Percentiles rank a stretch among this genome's conserved stretches.
Evolutionary conservation across 2,888 invertebrate species (phyloP).

Genomic region (Xanthorhoe designata): DNA sequence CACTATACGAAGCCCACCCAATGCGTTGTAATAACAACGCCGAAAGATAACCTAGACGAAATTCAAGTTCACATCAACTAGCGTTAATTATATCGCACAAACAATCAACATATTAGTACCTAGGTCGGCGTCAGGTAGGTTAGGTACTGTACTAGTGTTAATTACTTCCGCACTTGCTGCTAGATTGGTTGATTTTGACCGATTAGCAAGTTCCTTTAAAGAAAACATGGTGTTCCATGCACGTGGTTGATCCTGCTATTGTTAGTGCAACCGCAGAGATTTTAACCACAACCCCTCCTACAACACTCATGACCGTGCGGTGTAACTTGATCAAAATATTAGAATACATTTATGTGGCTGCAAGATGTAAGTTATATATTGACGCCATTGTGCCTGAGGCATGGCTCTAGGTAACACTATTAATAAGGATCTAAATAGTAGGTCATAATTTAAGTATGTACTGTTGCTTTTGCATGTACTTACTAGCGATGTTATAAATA

Average conservation of each 20-base stretch:
- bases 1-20: no score
- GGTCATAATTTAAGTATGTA: no score
- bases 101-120: neutral
- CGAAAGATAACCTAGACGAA: slow-evolving; percentile 3
- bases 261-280: neutral
- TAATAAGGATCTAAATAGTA: no score
- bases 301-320: neutral
- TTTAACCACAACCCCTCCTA: neutral
- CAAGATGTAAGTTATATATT: no score
- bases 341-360: no score
- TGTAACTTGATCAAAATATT: neutral
- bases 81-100: slow-evolving; percentile 7
- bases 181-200: no score
- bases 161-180: slow-evolving; percentile 1
- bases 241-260: neutral
- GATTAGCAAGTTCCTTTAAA: no score
- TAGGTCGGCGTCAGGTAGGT: neutral
- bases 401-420: no score
- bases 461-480: no score
- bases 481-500: neutral
- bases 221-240: no score
- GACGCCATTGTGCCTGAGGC: no score
- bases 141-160: neutral
- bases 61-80: slow-evolving; percentile 24
- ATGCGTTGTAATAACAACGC: neutral